Evolutionary conservation across 2,797 vertebrate genomes (phyloP), one percentile per base, ranked within the genome.

Genomic region (Sus cebifrons): DNA sequence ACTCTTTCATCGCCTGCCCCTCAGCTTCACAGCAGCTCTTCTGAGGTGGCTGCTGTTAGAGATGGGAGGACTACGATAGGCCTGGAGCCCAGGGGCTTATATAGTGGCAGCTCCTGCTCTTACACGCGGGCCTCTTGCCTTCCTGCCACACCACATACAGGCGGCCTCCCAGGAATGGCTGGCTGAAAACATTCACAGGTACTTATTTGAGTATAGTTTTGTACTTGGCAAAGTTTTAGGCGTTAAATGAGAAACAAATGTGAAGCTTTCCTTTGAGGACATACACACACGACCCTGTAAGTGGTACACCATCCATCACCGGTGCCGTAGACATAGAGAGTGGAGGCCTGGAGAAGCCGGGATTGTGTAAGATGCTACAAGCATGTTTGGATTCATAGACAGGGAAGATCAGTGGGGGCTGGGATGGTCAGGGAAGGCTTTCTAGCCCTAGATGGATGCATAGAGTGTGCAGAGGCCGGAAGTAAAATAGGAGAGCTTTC

Each of bases 191-290:
- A 40, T n/a, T 62, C 65, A 27, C 17, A 88, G 64, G 16, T 74
- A 60, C 13, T 64, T 92, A 29, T 8, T 79, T 92, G 71, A 82
- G 15, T 12, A 17, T 82, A 32, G 27, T 88, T 94, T 77, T 92
- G 12, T 81, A 15, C 44, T 73, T 89, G 52, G 79, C 36, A 49
- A 52, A 78, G 71, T 65, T 89, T 54, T 70, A 68, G 54, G 21
- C 60, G 32, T 70, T 91, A 82, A 77, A 13, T 73, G 40, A 95
- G 68, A 52, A 92, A 71, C 20, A n/a, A 29, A 56, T 44, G 27
- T 64, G 49, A 89, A 21, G 40, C 65, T 86, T 93, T 81, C 64
- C 44, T 89, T 73, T 27, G 71, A 82, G 68, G 49, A 36, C 18
- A 29, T 23, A 15, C 5, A n/a, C 21, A 18, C 1, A 13, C 74